Base-by-base conservation (phyloP, 1,140 invertebrate genomes). In the Bicyclus anynana region DNA sequence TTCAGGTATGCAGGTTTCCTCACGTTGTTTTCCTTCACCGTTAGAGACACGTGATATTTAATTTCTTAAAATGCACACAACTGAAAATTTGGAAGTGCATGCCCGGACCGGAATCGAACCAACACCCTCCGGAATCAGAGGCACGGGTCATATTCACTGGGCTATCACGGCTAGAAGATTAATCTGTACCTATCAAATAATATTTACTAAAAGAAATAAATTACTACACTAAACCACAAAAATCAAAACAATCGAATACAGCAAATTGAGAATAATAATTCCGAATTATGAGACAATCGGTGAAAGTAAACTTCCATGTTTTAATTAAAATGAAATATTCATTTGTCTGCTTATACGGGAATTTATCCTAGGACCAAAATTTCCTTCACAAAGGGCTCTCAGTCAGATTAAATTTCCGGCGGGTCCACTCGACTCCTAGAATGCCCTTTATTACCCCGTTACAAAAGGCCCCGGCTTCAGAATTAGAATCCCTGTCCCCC, bases 401-500 rank as follows among this genome's bases (percentile, higher is more conserved):
- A 67, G 66, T 72, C 67, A 77, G 81, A 87, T 87, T 83, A 84
- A 87, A 87, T 87, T 82, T 87, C 84, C 81, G 75, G 62, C 67
- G 69, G 71, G 80, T 82, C 84, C 80, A 87, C 84, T 84, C 59
- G 64, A 72, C 72, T 59, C 69, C 75, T 77, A 84, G 75, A 77
- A 81, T 76, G 72, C 72, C 74, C 72, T 83, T 84, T 84, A 84
- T 81, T 81, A 79, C 76, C 74, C 70, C 64, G 68, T 78, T 79
- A 80, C 75, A 83, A 87, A 84, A 72, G 78, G 64, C 63, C 63
- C 54, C 65, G 61, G 65, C 80, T 83, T 79, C 68, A 79, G 77
- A 81, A 80, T 84, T 83, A 80, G 73, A 86, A 74, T 71, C 72
- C 74, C 75, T 57, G 70, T 79, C 77, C 65, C 40, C 40, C 40